Evolutionary conservation across 2,113 vertebrate genomes (phyloP).

Genomic region (Tursiops truncatus): DNA sequence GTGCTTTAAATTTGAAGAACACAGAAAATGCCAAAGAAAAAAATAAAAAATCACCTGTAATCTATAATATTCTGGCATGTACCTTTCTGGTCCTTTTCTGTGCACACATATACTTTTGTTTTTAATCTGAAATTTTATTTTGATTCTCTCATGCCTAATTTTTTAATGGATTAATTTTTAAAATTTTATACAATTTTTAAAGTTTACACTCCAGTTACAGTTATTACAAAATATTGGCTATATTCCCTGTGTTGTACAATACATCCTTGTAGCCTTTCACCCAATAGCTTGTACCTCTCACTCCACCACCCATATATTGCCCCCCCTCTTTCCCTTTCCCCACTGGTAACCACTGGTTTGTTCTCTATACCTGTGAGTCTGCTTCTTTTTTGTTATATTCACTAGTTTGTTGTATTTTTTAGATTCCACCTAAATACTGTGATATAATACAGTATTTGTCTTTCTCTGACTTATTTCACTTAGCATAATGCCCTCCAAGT

Average conservation of each 20-base stretch:
- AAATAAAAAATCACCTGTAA: not conserved
- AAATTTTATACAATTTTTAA: not conserved
- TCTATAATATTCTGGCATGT: not conserved
- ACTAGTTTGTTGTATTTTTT: not conserved
- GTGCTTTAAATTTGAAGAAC: not conserved
- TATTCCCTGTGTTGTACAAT: not conserved
- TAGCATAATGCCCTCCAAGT: not conserved
- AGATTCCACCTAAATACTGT: not conserved
- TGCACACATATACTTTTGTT: not conserved
- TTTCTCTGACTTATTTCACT: not conserved
- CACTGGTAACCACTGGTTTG: not conserved
- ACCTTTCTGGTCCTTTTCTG: not conserved
- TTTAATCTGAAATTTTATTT: not conserved
- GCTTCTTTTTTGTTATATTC: not conserved
- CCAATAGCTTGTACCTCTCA: not conserved
- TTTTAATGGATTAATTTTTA: not conserved
- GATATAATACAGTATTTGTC: not conserved
- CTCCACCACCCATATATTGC: not conserved
- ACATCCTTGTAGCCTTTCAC: not conserved
- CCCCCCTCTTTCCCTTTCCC: not conserved
- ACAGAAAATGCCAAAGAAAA: not conserved
- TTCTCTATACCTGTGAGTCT: not conserved
- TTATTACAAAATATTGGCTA: not conserved
- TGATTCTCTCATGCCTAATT: not conserved
- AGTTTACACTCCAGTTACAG: not conserved